Base-by-base conservation (phyloP, 2,797 vertebrate species). In the Pterois miles region DNA sequence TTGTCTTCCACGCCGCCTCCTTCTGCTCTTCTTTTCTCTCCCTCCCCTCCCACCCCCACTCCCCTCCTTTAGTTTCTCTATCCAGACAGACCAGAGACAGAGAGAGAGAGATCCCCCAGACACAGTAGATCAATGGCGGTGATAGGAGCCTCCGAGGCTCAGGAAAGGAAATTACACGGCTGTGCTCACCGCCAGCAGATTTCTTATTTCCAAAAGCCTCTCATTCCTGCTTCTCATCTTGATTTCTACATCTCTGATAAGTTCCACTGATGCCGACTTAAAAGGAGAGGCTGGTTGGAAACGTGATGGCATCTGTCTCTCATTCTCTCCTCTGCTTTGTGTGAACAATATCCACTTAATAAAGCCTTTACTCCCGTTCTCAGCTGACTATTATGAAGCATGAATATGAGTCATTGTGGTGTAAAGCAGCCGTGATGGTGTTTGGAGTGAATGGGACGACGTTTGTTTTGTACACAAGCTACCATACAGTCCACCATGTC, bases 151-250 rank as follows among this genome's bases (percentile, higher is more conserved):
- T 85, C 74, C 11, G 58, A 84, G 74, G 87, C 87, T 67, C 79
- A 68, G 79, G 82, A 86, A 82, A 92, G 92, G 92, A 93, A 93
- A 93, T 93, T 89, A 92, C 86, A 89, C 65, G 40, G 84, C 87
- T 72, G 71, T 3, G 77, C 64, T 84, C 79, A 57, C 75, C 23
- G 77, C 78, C 85, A 82, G 73, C 82, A 78, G 54, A 85, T 84
- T 86, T 88, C 79, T 86, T 81, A 80, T 86, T 89, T 90, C 75
- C 70, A 65, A 74, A 62, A 77, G 78, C 75, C 71, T 83, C 82
- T 84, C 69, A 46, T 65, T 80, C 20, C 56, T 62, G 76, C 82
- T 78, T 81, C 83, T 89, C 90, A 86, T 92, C 86, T 87, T 81
- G 81, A 92, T 92, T 88, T 88, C 63, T 58, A 58, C 65, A 86